These are phyloP conservation scores for Brachyptera risi DNA, from an alignment of 2,888 invertebrate species.

Conservation along the genomic window DNA sequence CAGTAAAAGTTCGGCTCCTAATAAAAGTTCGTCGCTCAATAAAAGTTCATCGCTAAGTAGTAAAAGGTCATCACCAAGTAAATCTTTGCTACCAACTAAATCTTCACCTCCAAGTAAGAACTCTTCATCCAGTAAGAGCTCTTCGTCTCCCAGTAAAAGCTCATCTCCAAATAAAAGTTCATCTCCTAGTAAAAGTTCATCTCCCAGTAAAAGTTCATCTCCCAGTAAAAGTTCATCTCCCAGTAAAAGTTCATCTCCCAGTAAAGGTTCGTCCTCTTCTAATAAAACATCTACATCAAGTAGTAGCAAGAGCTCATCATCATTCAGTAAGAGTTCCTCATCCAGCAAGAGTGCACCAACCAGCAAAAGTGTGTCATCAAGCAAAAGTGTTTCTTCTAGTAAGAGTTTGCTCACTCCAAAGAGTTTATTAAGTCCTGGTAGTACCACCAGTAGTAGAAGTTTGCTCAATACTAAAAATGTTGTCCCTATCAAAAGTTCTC, in stretches of 20 bases:
- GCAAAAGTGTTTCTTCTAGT: conserved; percentile 1
- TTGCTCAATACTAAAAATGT: neutral
- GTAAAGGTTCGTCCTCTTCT: neutral
- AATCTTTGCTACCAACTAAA: neutral
- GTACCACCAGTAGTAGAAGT: neutral
- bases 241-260: conserved; percentile 4
- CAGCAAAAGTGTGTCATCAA: neutral
- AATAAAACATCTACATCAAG: neutral
- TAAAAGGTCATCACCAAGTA: neutral
- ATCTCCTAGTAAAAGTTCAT: conserved; percentile 1
- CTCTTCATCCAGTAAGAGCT: neutral
- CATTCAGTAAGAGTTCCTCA: neutral
- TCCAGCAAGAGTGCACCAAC: neutral
- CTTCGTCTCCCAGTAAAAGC: neutral
- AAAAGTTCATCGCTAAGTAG: neutral
- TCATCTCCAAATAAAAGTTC: neutral
- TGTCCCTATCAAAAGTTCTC: neutral
- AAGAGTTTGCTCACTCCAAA: neutral
- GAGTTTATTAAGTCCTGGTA: neutral
- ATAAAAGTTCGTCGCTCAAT: neutral
- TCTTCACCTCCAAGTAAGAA: neutral
- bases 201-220: neutral
- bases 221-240: neutral
- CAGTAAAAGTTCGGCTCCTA: neutral
- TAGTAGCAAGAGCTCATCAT: conserved; percentile 4